A percentile compares a stretch with the other conserved stretches of the same genome.
phyloP scores from a whole-genome alignment of 2,888 invertebrate genomes.

The Perithous albicinctus region DNA sequence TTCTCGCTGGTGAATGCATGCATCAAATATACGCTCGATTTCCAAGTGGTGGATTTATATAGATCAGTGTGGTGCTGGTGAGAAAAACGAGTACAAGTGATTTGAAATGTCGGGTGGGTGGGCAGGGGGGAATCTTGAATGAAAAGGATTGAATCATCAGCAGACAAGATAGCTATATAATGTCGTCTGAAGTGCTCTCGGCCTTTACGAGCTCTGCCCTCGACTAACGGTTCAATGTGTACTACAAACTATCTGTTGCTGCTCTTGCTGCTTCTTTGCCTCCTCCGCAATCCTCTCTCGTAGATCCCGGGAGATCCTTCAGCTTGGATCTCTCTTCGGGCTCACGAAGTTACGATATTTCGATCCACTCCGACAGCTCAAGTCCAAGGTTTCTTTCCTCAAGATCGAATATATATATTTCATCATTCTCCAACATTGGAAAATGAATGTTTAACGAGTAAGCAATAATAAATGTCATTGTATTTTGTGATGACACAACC shows the following conservation, averaged over 20 bases:
- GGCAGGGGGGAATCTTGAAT: slow-evolving; percentile 68
- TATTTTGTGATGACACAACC: no score
- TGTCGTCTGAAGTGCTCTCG: slow-evolving; percentile 53
- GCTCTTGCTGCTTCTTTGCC: slow-evolving; percentile 67
- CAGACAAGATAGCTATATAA: no score
- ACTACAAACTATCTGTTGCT: no score
- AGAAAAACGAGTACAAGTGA: slow-evolving; percentile 7
- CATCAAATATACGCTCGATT: not conserved
- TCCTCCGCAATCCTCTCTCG: slow-evolving; percentile 45
- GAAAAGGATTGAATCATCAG: slow-evolving; percentile 56
- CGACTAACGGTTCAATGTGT: slow-evolving; percentile 75
- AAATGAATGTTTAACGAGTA: no score
- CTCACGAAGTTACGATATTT: not conserved
- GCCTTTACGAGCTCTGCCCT: slow-evolving; percentile 64
- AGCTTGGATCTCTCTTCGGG: slow-evolving; percentile 15
- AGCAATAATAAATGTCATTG: no score
- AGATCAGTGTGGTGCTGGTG: no score
- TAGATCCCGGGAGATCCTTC: slow-evolving; percentile 48
- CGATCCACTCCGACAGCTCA: slow-evolving; percentile 1
- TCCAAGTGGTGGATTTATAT: not conserved
- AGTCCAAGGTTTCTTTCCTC: slow-evolving; percentile 51
- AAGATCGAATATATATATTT: slow-evolving; percentile 16
- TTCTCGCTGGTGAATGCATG: slow-evolving; percentile 20
- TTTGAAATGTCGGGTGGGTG: slow-evolving; percentile 51
- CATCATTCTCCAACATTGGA: slow-evolving; percentile 17